Evolutionary conservation across 2,113 vertebrate genomes (phyloP).

Genomic region (Pogonocichla stellata): DNA sequence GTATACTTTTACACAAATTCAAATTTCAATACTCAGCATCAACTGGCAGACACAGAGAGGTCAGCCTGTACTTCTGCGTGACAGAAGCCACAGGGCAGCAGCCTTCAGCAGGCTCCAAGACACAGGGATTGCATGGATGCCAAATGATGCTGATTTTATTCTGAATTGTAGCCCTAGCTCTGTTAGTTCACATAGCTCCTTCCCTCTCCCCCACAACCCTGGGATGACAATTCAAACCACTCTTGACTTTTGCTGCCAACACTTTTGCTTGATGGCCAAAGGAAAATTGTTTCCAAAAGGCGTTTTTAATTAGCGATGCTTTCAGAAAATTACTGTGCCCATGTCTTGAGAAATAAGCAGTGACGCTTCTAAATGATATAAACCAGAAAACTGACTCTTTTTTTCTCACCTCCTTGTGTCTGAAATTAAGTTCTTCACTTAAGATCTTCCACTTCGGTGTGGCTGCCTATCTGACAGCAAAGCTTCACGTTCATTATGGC

Average conservation of each 20-base stretch:
- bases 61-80: not conserved
- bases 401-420: not conserved
- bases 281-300: not conserved
- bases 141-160: rapidly evolving
- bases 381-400: not conserved
- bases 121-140: not conserved
- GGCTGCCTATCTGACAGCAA: not conserved
- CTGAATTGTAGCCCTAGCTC: not conserved
- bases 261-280: not conserved
- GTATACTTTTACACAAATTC: not conserved
- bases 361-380: not conserved
- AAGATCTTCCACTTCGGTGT: not conserved
- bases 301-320: not conserved
- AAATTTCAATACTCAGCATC: not conserved
- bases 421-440: not conserved
- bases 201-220: not conserved
- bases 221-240: not conserved
- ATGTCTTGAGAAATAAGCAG: not conserved
- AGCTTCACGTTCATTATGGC: not conserved
- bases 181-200: not conserved
- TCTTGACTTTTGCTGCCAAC: not conserved
- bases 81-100: not conserved
- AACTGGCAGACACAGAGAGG: not conserved
- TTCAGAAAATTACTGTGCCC: not conserved
- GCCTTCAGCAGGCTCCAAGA: not conserved